Evolutionary conservation across 2,797 vertebrate genomes (phyloP).

Genomic region (Craterocephalus amniculus): DNA sequence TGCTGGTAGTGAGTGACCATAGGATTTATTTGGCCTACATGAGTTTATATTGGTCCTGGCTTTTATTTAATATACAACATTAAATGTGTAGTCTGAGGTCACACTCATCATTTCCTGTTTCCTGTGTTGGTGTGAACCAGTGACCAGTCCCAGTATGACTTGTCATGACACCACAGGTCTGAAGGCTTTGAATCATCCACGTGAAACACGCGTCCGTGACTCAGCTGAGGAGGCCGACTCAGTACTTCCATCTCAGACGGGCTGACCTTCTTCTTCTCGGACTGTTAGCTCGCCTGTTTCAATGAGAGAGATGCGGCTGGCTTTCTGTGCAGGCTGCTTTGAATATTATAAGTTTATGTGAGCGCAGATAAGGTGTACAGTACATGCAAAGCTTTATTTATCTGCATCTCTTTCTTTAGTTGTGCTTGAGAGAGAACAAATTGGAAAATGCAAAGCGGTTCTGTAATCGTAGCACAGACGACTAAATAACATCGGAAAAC

Average conservation of each 20-base stretch:
- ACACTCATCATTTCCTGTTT: constrained; percentile 27
- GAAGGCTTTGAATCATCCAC: constrained; percentile 25
- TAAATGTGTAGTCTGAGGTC: constrained; percentile 2
- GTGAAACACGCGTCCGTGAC: constrained; percentile 26
- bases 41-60: too few species aligned
- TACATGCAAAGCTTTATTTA: neutral
- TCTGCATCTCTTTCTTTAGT: neutral
- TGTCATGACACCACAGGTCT: constrained; percentile 24
- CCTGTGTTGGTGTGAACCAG: neutral
- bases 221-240: constrained; percentile 21
- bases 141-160: neutral
- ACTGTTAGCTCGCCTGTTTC: constrained; percentile 1
- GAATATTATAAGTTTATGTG: neutral
- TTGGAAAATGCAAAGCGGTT: constrained; percentile 39
- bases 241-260: neutral
- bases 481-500: too few species aligned
- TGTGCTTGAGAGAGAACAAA: constrained; percentile 23
- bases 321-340: constrained; percentile 19
- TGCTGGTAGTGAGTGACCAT: neutral
- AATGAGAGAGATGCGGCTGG: constrained; percentile 10
- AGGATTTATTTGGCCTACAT: too few species aligned
- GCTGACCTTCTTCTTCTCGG: neutral
- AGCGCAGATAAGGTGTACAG: neutral
- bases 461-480: neutral
- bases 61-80: too few species aligned